These are phyloP conservation scores for Puntigrus tetrazona DNA, from an alignment of 2,113 vertebrate species.

Conservation along the genomic window DNA sequence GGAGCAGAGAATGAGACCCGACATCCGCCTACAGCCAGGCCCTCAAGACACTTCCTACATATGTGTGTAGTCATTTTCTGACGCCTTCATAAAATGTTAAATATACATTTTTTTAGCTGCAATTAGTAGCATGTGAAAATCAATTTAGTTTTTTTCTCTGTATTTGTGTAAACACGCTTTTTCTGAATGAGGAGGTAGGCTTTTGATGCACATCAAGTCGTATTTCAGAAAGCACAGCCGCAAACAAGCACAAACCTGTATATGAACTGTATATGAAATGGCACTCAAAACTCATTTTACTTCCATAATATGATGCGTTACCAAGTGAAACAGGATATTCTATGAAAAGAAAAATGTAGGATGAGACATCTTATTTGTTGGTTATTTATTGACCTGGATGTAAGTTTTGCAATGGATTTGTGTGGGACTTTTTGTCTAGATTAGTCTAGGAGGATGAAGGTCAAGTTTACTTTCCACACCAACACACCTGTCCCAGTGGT, in stretches of 20 bases:
- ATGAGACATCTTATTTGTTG: neutral
- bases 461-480: too few species aligned
- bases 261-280: neutral
- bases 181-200: neutral
- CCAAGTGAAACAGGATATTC: neutral
- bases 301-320: neutral
- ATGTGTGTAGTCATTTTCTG: neutral
- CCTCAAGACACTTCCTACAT: constrained; percentile 5
- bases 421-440: neutral
- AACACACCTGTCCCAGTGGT: too few species aligned
- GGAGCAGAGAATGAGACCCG: constrained; percentile 29
- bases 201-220: neutral
- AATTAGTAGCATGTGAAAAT: constrained; percentile 17
- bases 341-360: neutral
- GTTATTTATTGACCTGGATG: neutral
- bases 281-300: neutral
- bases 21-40: constrained; percentile 23
- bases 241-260: neutral
- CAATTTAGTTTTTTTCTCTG: neutral
- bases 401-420: neutral
- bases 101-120: neutral
- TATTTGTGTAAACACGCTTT: neutral
- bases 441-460: too few species aligned
- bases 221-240: neutral
- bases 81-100: neutral